Conservation (phyloP, 2,888 invertebrate species). For the Cryptocephalus primarius region DNA sequence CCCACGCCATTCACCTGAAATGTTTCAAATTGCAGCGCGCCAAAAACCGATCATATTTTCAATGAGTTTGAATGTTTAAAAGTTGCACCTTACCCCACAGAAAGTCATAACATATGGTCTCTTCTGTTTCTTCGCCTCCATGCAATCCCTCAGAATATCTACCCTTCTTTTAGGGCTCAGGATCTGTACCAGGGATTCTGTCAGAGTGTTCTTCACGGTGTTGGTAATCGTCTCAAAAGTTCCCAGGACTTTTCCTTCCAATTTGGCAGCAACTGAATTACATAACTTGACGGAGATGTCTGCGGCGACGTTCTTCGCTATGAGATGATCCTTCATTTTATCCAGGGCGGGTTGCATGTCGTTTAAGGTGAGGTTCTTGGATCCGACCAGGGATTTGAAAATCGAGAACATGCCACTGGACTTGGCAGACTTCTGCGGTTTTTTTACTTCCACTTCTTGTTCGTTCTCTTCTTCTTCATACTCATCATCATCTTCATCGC, state of each 20-base stretch:
- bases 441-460: slow-evolving; percentile 11
- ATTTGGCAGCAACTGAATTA: slow-evolving; percentile 78
- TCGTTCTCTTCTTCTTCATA: slow-evolving; percentile 42
- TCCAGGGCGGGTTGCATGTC: slow-evolving; percentile 82
- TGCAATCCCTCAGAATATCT: slow-evolving; percentile 90
- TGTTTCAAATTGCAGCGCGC: not conserved
- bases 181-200: slow-evolving; percentile 86
- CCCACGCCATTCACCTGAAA: slow-evolving; percentile 80
- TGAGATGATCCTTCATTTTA: slow-evolving; percentile 90
- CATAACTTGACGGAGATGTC: slow-evolving; percentile 92
- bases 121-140: slow-evolving; percentile 69
- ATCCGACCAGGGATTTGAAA: slow-evolving; percentile 76
- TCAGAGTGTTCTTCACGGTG: slow-evolving; percentile 78
- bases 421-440: slow-evolving; percentile 17
- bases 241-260: slow-evolving; percentile 87
- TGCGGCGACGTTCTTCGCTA: slow-evolving; percentile 93
- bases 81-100: slow-evolving; percentile 62
- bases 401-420: slow-evolving; percentile 66
- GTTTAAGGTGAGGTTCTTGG: slow-evolving; percentile 70
- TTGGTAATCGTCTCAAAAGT: slow-evolving; percentile 90
- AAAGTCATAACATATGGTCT: slow-evolving; percentile 94
- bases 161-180: slow-evolving; percentile 90
- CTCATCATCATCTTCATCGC: slow-evolving; percentile 53
- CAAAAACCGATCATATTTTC: not conserved
- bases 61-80: too few relatives aligned